phyloP scores from a whole-genome alignment of 1,140 invertebrate species.

The Arion vulgaris region DNA sequence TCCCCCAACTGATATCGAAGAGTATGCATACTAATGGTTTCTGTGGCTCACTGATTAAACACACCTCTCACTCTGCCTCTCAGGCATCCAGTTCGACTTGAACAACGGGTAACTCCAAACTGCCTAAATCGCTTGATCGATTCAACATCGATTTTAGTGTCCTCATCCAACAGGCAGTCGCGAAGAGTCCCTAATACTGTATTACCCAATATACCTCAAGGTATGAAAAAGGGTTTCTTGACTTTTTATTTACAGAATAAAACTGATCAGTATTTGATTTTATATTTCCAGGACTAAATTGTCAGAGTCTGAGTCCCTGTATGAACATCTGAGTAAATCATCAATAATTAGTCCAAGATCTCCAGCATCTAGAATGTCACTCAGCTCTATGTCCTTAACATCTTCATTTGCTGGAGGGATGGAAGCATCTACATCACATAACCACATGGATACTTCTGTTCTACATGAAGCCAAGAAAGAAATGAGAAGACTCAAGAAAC shows the following conservation, averaged over 20 bases:
- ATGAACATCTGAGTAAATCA: conserved; percentile 34
- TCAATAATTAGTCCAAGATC: conserved; percentile 12
- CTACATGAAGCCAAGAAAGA: conserved; percentile 81
- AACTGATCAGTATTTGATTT: neutral
- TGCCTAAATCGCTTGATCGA: too few relatives aligned
- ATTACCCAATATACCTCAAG: too few relatives aligned
- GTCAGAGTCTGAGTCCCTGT: conserved; percentile 89
- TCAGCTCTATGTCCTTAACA: conserved; percentile 52
- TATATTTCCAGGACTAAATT: conserved; percentile 72
- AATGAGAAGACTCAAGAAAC: conserved; percentile 76
- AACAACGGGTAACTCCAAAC: too few relatives aligned
- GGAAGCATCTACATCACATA: conserved; percentile 50
- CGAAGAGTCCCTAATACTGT: too few relatives aligned
- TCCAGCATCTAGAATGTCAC: conserved; percentile 58
- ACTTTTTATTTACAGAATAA: neutral
- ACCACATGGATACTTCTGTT: conserved; percentile 62
- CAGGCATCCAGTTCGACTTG: too few relatives aligned
- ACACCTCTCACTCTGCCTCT: too few relatives aligned
- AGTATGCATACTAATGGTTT: too few relatives aligned
- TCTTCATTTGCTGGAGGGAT: conserved; percentile 51
- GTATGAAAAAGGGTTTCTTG: too few relatives aligned
- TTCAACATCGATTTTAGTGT: too few relatives aligned
- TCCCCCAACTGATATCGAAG: too few relatives aligned
- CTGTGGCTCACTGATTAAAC: too few relatives aligned
- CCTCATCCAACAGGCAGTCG: too few relatives aligned